These are phyloP conservation scores for Pilophorus perplexus DNA, from an alignment of 2,888 invertebrate genomes.

Conservation along the genomic window DNA sequence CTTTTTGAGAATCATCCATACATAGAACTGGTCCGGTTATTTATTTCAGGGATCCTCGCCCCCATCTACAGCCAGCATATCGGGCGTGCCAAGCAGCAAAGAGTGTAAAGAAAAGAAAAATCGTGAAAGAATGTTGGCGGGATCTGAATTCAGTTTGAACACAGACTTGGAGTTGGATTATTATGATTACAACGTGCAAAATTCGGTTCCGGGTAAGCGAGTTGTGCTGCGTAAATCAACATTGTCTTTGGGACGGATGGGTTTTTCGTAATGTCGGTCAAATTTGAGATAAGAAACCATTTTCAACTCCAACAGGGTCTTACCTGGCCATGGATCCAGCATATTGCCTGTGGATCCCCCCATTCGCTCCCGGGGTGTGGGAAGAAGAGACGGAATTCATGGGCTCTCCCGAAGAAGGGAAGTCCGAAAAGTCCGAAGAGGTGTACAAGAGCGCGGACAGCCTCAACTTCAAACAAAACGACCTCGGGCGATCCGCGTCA, in stretches of 20 bases:
- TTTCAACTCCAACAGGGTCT: slow-evolving; percentile 62
- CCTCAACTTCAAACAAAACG: slow-evolving; percentile 19
- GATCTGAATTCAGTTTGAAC: slow-evolving; percentile 74
- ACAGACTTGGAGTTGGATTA: slow-evolving; percentile 81
- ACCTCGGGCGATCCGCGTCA: slow-evolving; percentile 2
- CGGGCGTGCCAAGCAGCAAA: slow-evolving; percentile 53
- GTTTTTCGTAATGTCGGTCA: too few species aligned
- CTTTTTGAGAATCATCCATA: too few species aligned
- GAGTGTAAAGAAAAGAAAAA: slow-evolving; percentile 78
- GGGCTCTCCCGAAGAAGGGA: slow-evolving; percentile 8
- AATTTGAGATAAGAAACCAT: too few species aligned
- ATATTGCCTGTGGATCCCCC: slow-evolving; percentile 83
- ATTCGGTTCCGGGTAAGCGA: slow-evolving; percentile 65
- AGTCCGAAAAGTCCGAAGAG: slow-evolving; percentile 13
- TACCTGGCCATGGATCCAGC: slow-evolving; percentile 87
- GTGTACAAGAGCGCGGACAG: slow-evolving; percentile 24
- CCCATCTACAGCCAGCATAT: slow-evolving; percentile 27
- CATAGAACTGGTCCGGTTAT: too few species aligned
- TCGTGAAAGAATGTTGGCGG: slow-evolving; percentile 65
- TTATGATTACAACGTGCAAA: slow-evolving; percentile 84
- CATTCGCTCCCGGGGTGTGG: slow-evolving; percentile 52
- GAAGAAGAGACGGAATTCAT: slow-evolving; percentile 34
- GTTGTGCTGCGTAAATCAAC: too few species aligned
- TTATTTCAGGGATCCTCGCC: slow-evolving; percentile 47
- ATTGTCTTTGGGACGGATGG: too few species aligned